Evolutionary conservation across 1,140 invertebrate species (phyloP), one percentile per base, ranked within the genome.

Genomic region (Drosophila bocqueti): DNA sequence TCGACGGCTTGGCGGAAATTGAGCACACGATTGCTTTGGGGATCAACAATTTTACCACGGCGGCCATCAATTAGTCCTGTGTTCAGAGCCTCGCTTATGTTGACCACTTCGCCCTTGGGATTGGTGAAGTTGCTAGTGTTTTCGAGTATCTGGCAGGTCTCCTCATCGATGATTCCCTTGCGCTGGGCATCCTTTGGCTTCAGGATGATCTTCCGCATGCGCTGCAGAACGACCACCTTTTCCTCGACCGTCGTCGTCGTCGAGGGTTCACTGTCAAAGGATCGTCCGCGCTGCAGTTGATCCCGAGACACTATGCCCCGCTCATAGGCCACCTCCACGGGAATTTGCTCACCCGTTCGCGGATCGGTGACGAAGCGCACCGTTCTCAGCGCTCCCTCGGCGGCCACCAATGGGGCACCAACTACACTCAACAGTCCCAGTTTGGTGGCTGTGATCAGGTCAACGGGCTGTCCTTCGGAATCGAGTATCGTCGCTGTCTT

Each of bases 1-100:
- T 96, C 94, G 2, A 99, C 94, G 5, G 98, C 98, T 93, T 99
- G 96, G 26, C 95, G 95, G 10, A 99, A 96, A 40, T 94, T 96
- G 10, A 99, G 83, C 8, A 95, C 93, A 79, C 97, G 95, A 63
- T 97, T 97, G 71, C 95, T 95, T 90, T 96, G 94, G 18, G 97
- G 96, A 94, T 99, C 97, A n/a, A 96, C 93, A 59, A 99, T 96
- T 52, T 95, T 95, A 2, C 98, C 97, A 57, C 95, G 94, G 34
- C 95, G 94, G 13, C 96, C 95, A 94, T 98, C 95, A 62, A 99
- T 94, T 69, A 96, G 94, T 4, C 96, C 96, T 47, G 94, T 93
- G 65, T 96, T 95, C 24, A 98, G 94, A 16, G 97, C 97, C 93
- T 98, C 96, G 68, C 94, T 94, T 13, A 98, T 94, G 18, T 94